Evolutionary conservation across 1,140 invertebrate genomes (phyloP), one percentile per base, ranked within the genome.

Genomic region (Drosophila mauritiana): DNA sequence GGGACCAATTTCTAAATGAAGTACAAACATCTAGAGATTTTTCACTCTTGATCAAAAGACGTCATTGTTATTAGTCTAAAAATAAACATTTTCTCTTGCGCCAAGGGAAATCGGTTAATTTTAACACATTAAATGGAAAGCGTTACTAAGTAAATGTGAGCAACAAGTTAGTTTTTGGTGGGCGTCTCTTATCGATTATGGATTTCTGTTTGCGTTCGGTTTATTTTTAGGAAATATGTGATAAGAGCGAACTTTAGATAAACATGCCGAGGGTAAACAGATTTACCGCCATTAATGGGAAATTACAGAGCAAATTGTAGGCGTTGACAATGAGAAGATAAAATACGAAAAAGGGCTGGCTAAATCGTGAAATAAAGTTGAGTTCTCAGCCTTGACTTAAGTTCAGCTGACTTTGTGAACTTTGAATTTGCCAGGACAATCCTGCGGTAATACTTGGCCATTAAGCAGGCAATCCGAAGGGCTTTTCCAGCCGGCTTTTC

Each of bases 381-480:
- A 34, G 17, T 17, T 1, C 15, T 63, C 20, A 42, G 59, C 59
- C 54, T 59, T 62, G 53, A n/a, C 54, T 22, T 22, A 1, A 22
- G 20, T 22, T 22, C 20, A 22, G 37, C 64, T 68, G 64, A 65
- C 64, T 68, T 65, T 70, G 51, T 48, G 64, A 69, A 70, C 51
- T 70, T 69, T 56, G 67, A 70, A 70, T 56, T 56, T 69, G 27
- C 42, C 36, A 48, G 25, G 51, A 40, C 25, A 69, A 69, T 69
- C 64, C 64, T 70, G 67, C 51, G 67, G 64, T 70, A 70, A 70
- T 69, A 46, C 64, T 70, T 39, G 52, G 20, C 64, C 42, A 48
- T 70, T 70, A 70, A 70, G 65, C 43, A 36, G 63, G 51, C 67
- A 56, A 69, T 70, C 63, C 67, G 67, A 55, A 70, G 20, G 67